These are phyloP conservation scores for Pheucticus melanocephalus DNA, from an alignment of 2,113 vertebrate genomes.

Conservation along the genomic window DNA sequence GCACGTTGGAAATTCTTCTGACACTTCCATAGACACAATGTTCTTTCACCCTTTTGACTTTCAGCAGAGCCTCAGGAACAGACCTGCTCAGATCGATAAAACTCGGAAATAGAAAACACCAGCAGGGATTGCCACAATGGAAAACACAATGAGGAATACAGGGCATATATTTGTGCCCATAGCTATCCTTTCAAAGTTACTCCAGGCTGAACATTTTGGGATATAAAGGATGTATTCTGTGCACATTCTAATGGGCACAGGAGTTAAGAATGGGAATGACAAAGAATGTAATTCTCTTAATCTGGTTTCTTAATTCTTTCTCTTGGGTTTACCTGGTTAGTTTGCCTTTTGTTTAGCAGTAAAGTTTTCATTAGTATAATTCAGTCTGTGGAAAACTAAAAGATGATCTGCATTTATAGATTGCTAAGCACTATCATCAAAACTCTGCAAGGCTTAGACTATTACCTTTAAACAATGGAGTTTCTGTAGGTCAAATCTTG, in stretches of 20 bases:
- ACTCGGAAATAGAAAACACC: neutral
- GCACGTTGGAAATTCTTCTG: constrained; percentile 7
- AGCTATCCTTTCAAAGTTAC: neutral
- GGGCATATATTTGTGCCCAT: neutral
- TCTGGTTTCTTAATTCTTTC: neutral
- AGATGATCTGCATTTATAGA: neutral
- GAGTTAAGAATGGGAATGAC: neutral
- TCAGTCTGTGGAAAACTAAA: neutral
- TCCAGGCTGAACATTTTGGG: neutral
- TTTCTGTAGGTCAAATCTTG: neutral
- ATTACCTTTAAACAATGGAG: neutral
- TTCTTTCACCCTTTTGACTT: constrained; percentile 36
- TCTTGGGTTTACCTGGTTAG: neutral
- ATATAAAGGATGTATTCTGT: constrained; percentile 11
- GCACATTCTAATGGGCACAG: neutral
- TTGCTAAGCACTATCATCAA: neutral
- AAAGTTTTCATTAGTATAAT: neutral
- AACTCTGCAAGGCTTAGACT: neutral
- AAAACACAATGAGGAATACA: neutral
- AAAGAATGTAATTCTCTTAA: neutral
- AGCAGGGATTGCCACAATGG: neutral
- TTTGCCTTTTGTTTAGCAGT: neutral
- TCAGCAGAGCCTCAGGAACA: constrained; percentile 19
- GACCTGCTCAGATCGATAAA: constrained; percentile 16
- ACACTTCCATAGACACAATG: neutral